A percentile compares a stretch with the other conserved stretches of the same genome.
Evolutionary conservation across 2,113 vertebrate species (phyloP).

Genomic region (Tenebrosternarchus preto): DNA sequence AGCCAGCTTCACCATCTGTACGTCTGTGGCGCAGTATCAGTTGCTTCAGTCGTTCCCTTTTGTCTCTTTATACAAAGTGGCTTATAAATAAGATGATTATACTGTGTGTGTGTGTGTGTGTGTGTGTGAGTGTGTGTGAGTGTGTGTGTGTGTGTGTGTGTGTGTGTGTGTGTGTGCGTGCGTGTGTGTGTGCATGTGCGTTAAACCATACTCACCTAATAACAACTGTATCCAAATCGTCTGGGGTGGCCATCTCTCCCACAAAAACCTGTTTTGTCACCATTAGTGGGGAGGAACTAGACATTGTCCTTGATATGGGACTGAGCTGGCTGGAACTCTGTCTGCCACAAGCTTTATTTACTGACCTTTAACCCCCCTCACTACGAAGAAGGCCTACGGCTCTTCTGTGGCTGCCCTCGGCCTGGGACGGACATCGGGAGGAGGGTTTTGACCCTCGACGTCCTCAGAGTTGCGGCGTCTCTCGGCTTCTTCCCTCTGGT

Average conservation of each 20-base stretch:
- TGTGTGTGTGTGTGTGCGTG: not conserved
- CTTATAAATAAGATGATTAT: not conserved
- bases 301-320: not conserved
- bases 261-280: too few species aligned
- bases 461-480: not conserved
- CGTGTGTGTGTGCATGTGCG: not conserved
- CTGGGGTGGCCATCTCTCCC: too few species aligned
- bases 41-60: not conserved
- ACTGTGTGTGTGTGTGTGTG: too few species aligned
- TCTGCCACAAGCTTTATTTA: too few species aligned
- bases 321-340: not conserved
- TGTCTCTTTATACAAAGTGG: not conserved
- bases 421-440: not conserved
- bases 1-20: conserved; percentile 34
- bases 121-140: not conserved
- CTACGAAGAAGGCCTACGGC: not conserved
- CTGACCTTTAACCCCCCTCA: not conserved
- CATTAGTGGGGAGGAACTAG: not conserved
- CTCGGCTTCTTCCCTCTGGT: not conserved
- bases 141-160: not conserved
- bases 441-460: not conserved
- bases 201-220: too few species aligned
- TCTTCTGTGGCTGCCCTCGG: not conserved
- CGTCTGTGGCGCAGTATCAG: conserved; percentile 31
- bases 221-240: too few species aligned